These are phyloP conservation scores for Amphipoea oculea DNA, from an alignment of 2,888 invertebrate species.

Conservation along the genomic window DNA sequence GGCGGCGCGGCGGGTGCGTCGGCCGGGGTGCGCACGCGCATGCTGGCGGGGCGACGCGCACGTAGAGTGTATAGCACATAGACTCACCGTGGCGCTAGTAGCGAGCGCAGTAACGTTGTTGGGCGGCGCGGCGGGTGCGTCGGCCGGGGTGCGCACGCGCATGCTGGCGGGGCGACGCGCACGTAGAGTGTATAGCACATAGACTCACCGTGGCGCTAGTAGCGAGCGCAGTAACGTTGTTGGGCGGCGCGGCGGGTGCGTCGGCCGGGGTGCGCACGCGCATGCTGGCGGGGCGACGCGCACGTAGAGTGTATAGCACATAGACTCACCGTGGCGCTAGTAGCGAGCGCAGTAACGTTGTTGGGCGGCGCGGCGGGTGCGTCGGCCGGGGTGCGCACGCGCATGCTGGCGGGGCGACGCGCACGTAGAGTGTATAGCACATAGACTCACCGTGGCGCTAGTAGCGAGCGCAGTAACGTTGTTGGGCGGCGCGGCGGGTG, in stretches of 20 bases:
- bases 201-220: conserved; percentile 93
- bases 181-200: conserved; percentile 75
- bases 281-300: conserved; percentile 91
- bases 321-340: conserved; percentile 92
- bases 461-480: conserved; percentile 96
- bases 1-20: conserved; percentile 97
- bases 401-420: conserved; percentile 90
- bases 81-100: conserved; percentile 93
- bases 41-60: conserved; percentile 92
- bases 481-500: conserved; percentile 96
- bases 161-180: conserved; percentile 91
- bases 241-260: conserved; percentile 96
- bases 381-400: conserved; percentile 93
- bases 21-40: conserved; percentile 92
- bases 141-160: conserved; percentile 92
- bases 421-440: conserved; percentile 81
- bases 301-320: conserved; percentile 76
- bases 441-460: conserved; percentile 92
- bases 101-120: conserved; percentile 96
- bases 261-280: conserved; percentile 93
- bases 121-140: conserved; percentile 96
- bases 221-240: conserved; percentile 96
- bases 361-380: conserved; percentile 96
- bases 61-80: conserved; percentile 57
- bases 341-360: conserved; percentile 96